Evolutionary conservation across 2,888 invertebrate genomes (phyloP).

Genomic region (Auanema sp.): DNA sequence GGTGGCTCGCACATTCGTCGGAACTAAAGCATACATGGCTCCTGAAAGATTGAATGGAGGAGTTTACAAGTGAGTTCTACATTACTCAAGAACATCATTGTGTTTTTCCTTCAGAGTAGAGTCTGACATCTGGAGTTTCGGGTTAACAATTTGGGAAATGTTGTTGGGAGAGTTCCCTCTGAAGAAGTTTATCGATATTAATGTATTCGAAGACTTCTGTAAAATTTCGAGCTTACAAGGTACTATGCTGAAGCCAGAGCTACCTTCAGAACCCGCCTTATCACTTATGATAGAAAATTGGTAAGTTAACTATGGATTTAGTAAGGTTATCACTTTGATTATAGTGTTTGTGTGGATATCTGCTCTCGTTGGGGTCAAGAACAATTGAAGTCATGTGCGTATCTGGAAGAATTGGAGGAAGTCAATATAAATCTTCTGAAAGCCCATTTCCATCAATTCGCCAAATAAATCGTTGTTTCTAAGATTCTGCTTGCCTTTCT

Average conservation of each 20-base stretch:
- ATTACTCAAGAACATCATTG: no score
- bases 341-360: slow-evolving; percentile 1
- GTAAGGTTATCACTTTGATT: no score
- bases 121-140: slow-evolving; percentile 49
- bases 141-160: slow-evolving; percentile 41
- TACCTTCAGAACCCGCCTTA: not conserved
- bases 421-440: no score
- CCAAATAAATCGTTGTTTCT: no score
- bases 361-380: slow-evolving; percentile 1
- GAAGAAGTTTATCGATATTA: not conserved
- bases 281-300: not conserved
- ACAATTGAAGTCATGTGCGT: not conserved
- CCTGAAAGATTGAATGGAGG: slow-evolving; percentile 41
- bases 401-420: not conserved
- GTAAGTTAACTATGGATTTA: no score
- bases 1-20: slow-evolving; percentile 66
- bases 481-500: no score
- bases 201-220: no score
- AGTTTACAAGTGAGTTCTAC: slow-evolving; percentile 35
- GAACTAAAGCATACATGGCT: slow-evolving; percentile 67
- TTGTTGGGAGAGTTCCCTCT: slow-evolving; percentile 32
- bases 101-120: slow-evolving; percentile 16
- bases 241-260: no score
- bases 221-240: no score
- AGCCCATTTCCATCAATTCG: no score